phyloP scores from a whole-genome alignment of 2,113 vertebrate species.

The Henicopernis longicauda region DNA sequence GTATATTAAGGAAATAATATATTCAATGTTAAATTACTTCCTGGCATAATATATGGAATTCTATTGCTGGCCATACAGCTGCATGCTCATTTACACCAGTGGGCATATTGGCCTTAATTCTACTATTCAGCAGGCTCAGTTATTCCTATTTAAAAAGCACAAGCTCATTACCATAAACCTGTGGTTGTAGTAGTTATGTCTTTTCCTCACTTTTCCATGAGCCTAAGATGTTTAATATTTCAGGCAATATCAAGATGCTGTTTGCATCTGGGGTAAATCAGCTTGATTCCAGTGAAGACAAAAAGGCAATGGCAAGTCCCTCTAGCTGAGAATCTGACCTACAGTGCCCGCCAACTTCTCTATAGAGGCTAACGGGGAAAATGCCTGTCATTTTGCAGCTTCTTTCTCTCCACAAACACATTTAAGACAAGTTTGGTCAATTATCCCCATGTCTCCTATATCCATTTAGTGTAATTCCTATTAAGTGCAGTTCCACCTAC shows the following conservation, averaged over 20 bases:
- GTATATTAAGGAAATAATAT: slow-evolving; percentile 37
- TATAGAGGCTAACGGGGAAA: slow-evolving; percentile 62
- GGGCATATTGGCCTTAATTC: neutral
- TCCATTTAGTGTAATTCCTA: slow-evolving; percentile 75
- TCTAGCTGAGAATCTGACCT: slow-evolving; percentile 52
- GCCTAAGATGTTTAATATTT: neutral
- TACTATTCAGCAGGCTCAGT: neutral
- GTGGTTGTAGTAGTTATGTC: neutral
- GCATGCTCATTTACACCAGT: slow-evolving; percentile 14
- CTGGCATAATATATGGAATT: slow-evolving; percentile 3
- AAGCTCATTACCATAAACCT: slow-evolving; percentile 30
- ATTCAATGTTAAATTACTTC: slow-evolving; percentile 33
- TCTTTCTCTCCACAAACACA: slow-evolving; percentile 68
- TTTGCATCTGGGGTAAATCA: slow-evolving; percentile 35
- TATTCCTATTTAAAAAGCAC: slow-evolving; percentile 15
- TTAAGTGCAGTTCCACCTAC: slow-evolving; percentile 71
- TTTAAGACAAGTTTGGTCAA: slow-evolving; percentile 67
- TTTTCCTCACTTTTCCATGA: slow-evolving; percentile 26
- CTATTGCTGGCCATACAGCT: slow-evolving; percentile 9
- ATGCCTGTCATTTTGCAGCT: slow-evolving; percentile 65
- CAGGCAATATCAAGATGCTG: neutral
- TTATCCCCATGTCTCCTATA: slow-evolving; percentile 71
- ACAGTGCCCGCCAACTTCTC: slow-evolving; percentile 43
- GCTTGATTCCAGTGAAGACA: slow-evolving; percentile 6
- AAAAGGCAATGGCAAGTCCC: slow-evolving; percentile 10